Evolutionary conservation across 2,113 vertebrate genomes (phyloP).

Genomic region (Lamprotornis superbus): DNA sequence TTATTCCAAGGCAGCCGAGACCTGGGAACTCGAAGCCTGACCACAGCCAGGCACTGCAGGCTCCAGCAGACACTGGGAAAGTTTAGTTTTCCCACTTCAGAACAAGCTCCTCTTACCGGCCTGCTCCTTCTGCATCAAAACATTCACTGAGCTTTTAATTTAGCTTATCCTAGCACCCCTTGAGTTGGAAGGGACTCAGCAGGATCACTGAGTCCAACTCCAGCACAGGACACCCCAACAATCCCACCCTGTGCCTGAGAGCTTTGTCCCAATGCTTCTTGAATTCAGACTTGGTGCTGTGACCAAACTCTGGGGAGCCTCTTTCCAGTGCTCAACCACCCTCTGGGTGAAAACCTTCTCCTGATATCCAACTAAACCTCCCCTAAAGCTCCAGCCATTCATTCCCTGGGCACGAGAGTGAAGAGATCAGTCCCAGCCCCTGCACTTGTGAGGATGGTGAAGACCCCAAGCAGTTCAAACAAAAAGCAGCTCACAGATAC

Average conservation of each 20-base stretch:
- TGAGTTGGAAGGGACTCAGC: background rate
- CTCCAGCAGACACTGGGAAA: background rate
- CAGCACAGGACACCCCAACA: background rate
- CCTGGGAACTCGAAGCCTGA: background rate
- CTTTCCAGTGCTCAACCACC: background rate
- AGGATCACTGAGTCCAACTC: background rate
- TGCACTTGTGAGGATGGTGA: background rate
- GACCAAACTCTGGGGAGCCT: background rate
- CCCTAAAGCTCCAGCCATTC: background rate
- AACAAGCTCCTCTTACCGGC: background rate
- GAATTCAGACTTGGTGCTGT: background rate
- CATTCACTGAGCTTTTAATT: background rate
- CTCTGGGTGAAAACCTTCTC: background rate
- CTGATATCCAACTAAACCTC: background rate
- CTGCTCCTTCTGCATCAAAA: background rate
- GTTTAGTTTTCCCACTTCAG: background rate
- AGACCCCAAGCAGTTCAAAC: background rate
- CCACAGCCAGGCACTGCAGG: background rate
- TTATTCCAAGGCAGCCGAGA: conserved; percentile 4
- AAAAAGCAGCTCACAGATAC: background rate
- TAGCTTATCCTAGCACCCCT: background rate
- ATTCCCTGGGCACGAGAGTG: fast-evolving
- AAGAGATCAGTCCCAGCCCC: background rate
- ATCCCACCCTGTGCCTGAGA: background rate
- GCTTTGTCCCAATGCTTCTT: background rate